phyloP scores from a whole-genome alignment of 2,113 vertebrate genomes.

The Ploceus nigricollis region DNA sequence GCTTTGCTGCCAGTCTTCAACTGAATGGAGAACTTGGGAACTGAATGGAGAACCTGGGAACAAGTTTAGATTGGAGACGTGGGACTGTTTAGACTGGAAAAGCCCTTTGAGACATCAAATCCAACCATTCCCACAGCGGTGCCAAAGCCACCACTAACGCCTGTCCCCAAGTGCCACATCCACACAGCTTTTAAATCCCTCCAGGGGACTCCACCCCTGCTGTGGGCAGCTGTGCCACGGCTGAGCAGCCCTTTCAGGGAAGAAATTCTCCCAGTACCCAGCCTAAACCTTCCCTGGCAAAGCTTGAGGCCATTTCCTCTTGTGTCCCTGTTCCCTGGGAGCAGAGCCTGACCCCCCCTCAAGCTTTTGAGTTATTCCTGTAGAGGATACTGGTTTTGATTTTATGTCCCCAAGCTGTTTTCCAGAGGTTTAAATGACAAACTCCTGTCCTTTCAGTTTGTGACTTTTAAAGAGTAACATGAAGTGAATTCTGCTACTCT shows the following conservation, averaged over 20 bases:
- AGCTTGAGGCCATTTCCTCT: neutral
- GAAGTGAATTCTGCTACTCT: neutral
- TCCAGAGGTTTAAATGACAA: neutral
- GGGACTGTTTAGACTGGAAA: neutral
- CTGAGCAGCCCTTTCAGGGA: neutral
- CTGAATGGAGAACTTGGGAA: constrained; percentile 12
- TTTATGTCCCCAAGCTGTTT: neutral
- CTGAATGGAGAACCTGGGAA: constrained; percentile 13
- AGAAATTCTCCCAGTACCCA: neutral
- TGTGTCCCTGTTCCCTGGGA: neutral
- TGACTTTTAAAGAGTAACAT: neutral
- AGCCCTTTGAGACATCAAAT: neutral
- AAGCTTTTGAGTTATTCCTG: neutral
- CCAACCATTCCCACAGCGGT: fast-evolving
- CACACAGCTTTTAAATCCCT: neutral
- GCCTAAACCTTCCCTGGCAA: neutral
- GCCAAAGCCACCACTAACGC: neutral
- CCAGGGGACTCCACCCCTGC: neutral
- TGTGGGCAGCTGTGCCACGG: neutral
- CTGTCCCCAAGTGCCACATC: neutral
- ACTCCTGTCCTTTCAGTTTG: neutral
- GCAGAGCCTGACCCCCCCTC: neutral
- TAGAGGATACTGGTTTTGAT: neutral
- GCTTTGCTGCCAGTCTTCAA: constrained; percentile 26
- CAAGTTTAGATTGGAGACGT: neutral